Percentiles rank a stretch among this genome's conserved stretches.
Evolutionary conservation across 2,797 vertebrate species (phyloP).

Genomic region (Chelonia mydas): DNA sequence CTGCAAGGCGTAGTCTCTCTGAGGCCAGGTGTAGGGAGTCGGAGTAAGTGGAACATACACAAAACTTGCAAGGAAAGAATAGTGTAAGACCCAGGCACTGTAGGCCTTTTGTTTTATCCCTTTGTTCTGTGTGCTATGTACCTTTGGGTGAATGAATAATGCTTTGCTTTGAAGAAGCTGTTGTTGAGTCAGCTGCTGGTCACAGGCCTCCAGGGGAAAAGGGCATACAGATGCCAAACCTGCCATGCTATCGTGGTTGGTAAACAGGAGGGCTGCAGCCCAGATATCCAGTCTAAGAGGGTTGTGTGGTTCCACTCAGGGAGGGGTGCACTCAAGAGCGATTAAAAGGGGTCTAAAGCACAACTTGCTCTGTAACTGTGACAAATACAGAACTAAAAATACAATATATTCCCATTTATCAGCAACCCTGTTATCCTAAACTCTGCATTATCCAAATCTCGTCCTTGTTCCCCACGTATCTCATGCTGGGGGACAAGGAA

Average conservation of each 20-base stretch:
- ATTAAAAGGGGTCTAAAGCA: neutral
- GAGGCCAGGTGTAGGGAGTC: neutral
- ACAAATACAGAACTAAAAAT: neutral
- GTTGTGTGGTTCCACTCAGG: neutral
- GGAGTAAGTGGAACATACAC: neutral
- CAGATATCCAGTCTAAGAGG: neutral
- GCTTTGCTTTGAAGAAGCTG: neutral
- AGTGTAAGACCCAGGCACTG: accelerated
- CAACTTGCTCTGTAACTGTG: neutral
- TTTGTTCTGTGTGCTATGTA: accelerated
- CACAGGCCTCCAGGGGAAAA: neutral
- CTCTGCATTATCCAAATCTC: neutral
- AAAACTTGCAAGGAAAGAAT: neutral
- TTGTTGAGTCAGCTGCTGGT: neutral
- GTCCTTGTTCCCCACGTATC: neutral
- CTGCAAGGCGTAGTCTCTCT: neutral
- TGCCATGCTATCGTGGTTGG: neutral
- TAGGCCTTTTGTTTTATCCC: neutral
- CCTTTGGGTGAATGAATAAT: neutral
- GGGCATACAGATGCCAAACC: neutral
- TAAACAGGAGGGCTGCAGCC: neutral
- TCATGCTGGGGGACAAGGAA: neutral
- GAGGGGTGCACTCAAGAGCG: neutral
- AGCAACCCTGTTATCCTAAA: neutral
- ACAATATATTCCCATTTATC: neutral